Conservation (phyloP, 2,113 vertebrate species). For the Callipepla squamata region DNA sequence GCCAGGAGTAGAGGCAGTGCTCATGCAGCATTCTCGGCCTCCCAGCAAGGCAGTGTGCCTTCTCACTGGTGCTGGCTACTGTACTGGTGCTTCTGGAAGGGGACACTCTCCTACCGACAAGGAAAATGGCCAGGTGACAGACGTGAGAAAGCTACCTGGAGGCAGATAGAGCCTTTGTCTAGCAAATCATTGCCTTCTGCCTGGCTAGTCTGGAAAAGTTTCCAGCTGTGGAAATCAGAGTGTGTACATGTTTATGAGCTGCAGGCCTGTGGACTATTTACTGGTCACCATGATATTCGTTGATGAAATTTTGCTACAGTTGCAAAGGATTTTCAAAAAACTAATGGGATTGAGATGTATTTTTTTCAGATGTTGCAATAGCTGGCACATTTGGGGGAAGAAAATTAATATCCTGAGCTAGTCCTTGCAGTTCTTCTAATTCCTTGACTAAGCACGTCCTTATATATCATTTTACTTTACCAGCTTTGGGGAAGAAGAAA, state of each 20-base stretch:
- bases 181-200: background rate
- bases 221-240: background rate
- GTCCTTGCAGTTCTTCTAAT: conserved; percentile 37
- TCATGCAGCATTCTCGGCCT: background rate
- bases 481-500: conserved; percentile 52
- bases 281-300: background rate
- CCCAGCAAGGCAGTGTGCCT: background rate
- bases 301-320: conserved; percentile 6
- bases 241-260: rapidly evolving
- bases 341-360: conserved; percentile 11
- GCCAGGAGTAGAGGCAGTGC: rapidly evolving
- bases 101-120: rapidly evolving
- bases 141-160: background rate
- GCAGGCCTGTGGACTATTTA: background rate
- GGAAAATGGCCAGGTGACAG: background rate
- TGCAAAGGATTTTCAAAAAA: conserved; percentile 24
- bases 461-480: conserved; percentile 52
- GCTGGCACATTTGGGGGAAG: background rate
- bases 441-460: conserved; percentile 47
- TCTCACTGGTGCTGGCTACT: rapidly evolving
- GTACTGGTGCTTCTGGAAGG: background rate
- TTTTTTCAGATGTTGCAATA: conserved; percentile 41
- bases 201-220: background rate
- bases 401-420: conserved; percentile 37
- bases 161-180: rapidly evolving